These are phyloP conservation scores for Drosophila anceps DNA, from an alignment of 2,888 invertebrate genomes.

Conservation along the genomic window DNA sequence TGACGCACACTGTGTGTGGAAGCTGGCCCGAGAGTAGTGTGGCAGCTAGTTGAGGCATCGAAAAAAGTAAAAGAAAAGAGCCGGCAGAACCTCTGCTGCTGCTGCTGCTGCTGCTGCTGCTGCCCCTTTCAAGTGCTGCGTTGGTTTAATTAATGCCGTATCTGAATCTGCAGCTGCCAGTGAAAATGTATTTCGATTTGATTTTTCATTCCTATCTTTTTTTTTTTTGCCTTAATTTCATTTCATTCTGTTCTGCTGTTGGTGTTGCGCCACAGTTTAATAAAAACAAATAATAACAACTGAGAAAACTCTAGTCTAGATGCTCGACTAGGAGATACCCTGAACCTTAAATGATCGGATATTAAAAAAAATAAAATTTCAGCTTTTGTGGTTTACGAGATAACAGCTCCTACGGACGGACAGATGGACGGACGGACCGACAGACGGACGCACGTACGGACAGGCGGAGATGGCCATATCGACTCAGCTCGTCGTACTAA, in stretches of 20 bases:
- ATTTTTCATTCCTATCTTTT: slow-evolving; percentile 18
- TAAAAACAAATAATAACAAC: slow-evolving; percentile 32
- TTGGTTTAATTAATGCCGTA: slow-evolving; percentile 71
- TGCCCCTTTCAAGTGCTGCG: slow-evolving; percentile 35
- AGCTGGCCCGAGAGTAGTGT: slow-evolving; percentile 21
- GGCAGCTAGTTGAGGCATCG: slow-evolving; percentile 34
- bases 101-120: background rate
- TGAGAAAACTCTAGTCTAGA: too few species aligned
- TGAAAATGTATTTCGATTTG: slow-evolving; percentile 67
- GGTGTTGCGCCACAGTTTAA: slow-evolving; percentile 58
- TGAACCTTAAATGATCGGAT: too few species aligned
- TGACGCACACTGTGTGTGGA: slow-evolving; percentile 38
- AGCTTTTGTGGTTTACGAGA: too few species aligned
- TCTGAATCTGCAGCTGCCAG: slow-evolving; percentile 67
- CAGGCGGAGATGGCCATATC: too few species aligned
- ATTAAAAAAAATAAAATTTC: too few species aligned
- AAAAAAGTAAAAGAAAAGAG: slow-evolving; percentile 6
- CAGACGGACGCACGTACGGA: too few species aligned
- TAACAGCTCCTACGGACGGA: too few species aligned
- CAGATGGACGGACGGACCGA: too few species aligned
- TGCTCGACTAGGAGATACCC: too few species aligned
- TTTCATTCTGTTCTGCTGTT: slow-evolving; percentile 16
- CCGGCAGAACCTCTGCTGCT: background rate
- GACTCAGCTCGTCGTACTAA: too few species aligned
- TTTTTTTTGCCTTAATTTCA: background rate